A percentile compares a stretch with the other conserved stretches of the same genome.
phyloP scores from a whole-genome alignment of 2,113 vertebrate genomes.

The Phrynosoma platyrhinos region DNA sequence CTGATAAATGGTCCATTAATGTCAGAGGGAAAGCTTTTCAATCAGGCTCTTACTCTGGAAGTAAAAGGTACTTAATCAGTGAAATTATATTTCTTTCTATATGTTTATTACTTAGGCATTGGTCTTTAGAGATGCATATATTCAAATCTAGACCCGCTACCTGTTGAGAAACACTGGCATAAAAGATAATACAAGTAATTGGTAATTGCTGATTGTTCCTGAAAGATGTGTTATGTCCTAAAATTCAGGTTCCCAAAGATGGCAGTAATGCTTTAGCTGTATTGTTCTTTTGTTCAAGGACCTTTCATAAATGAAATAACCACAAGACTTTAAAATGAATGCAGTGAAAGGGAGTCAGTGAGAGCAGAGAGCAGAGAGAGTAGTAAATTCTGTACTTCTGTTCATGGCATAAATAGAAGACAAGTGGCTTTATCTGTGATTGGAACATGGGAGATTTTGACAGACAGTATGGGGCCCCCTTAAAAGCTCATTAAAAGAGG shows the following conservation, averaged over 20 bases:
- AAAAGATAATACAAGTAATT: conserved; percentile 73
- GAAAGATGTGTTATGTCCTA: conserved; percentile 58
- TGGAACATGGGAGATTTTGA: background rate
- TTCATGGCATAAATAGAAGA: background rate
- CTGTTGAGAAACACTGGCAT: conserved; percentile 68
- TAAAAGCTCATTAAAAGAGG: background rate
- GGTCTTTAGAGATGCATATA: conserved; percentile 62
- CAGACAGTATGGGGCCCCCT: background rate
- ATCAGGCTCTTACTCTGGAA: conserved; percentile 60
- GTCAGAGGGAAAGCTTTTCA: conserved; percentile 67
- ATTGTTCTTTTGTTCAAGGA: conserved; percentile 49
- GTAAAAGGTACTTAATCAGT: conserved; percentile 56
- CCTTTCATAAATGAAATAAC: background rate
- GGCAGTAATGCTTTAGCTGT: conserved; percentile 18
- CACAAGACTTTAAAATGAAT: background rate
- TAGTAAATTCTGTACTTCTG: background rate
- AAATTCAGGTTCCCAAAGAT: conserved; percentile 51
- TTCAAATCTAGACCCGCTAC: conserved; percentile 65
- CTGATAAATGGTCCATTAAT: conserved; percentile 69
- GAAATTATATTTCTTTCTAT: conserved; percentile 50
- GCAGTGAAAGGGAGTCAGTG: background rate
- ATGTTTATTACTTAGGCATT: conserved; percentile 67
- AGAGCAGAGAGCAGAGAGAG: background rate
- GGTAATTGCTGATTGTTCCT: conserved; percentile 64
- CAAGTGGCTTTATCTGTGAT: background rate